Base-by-base conservation (phyloP, 2,113 vertebrate genomes). In the Gavia stellata region DNA sequence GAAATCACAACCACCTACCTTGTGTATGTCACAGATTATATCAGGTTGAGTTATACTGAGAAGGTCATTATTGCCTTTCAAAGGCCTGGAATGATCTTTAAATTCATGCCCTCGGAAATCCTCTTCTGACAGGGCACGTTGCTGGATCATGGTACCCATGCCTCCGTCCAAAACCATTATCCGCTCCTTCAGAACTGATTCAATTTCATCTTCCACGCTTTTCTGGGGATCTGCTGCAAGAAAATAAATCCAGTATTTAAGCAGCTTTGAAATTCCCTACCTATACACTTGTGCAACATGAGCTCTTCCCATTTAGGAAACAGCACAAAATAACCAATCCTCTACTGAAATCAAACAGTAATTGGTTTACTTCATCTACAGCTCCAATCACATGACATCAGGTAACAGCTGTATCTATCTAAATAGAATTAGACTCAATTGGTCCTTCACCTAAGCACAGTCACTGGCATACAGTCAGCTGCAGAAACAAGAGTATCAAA, bases 141-240 rank as follows among this genome's bases (percentile, higher is more conserved):
- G 98, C 93, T 99, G 99, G 93, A 99, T 99, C 99, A 99, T 99
- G n/a, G 99, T 99, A 18, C 99, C 99, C 99, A 99, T 99, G 10
- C 98, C 99, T 17, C 99, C 99, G 47, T 99, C 99, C 63, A 99
- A 98, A 92, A 99, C 97, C 99, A 99, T 98, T 78, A 99, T 99
- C 90, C 98, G 98, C 72, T 99, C 97, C 96, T 65, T 98, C 44
- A 99, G 97, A 81, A 98, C 70, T 14, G 96, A 96, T 83, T 97
- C 97, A 34, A 99, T 97, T 94, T 99, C 99, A 33, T 97, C 93
- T 94, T 98, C 98, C 49, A 98, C 11, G 7, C 50, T 95, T 80
- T 82, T 93, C 65, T 82, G 81, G 52, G 49, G 12, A 77, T n/a
- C 94, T 90, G 56, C 81, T 93, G 86, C 50, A 94, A 95, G 49